These are phyloP conservation scores for Hermaeophaga mercurialis DNA, from an alignment of 2,888 invertebrate species.

Conservation along the genomic window DNA sequence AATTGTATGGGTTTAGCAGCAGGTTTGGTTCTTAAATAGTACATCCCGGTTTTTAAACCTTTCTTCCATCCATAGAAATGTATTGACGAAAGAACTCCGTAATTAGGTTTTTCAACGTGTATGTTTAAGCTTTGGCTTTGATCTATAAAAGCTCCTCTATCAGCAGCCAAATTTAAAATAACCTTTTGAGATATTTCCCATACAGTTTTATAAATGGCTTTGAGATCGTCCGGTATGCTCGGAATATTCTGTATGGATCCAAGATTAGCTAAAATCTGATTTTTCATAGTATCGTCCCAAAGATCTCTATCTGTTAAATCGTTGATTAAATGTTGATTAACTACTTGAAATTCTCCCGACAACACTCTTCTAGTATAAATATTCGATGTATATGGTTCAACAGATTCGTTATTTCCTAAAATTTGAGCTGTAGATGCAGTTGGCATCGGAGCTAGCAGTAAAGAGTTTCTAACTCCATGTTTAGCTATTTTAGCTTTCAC, in stretches of 20 bases:
- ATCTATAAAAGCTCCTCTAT: constrained; percentile 97
- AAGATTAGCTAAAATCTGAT: constrained; percentile 85
- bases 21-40: constrained; percentile 94
- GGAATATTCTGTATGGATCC: constrained; percentile 93
- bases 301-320: constrained; percentile 90
- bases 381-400: constrained; percentile 98
- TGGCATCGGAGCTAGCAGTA: constrained; percentile 94
- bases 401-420: constrained; percentile 97
- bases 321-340: constrained; percentile 93
- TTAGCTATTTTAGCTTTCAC: constrained; percentile 84
- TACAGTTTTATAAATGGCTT: constrained; percentile 91
- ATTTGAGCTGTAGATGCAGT: constrained; percentile 99
- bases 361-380: constrained; percentile 93
- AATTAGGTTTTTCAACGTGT: constrained; percentile 93
- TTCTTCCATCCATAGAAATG: constrained; percentile 98
- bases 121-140: constrained; percentile 98
- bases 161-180: constrained; percentile 95
- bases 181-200: constrained; percentile 97
- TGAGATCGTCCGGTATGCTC: constrained; percentile 81
- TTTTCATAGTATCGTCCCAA: constrained; percentile 97
- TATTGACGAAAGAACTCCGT: constrained; percentile 94
- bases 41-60: constrained; percentile 99
- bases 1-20: constrained; percentile 97
- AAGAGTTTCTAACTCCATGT: constrained; percentile 90
- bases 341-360: constrained; percentile 91